Percentiles rank a stretch among this genome's conserved stretches.
phyloP scores from a whole-genome alignment of 1,140 invertebrate genomes.

The Drosophila santomea region DNA sequence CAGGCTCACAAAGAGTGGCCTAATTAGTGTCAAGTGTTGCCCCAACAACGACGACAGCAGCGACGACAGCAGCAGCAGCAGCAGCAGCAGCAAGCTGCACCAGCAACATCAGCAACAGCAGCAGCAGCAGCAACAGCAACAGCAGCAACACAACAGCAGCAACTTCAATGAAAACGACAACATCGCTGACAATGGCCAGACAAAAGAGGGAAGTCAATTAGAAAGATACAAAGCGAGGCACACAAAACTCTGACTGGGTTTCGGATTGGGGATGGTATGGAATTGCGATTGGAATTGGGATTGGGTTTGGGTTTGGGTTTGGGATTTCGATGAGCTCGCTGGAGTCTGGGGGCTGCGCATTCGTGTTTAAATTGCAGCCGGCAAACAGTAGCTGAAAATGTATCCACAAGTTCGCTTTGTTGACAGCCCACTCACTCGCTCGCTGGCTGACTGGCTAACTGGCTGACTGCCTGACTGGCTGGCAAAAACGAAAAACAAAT shows the following conservation, averaged over 20 bases:
- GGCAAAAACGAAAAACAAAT: constrained; percentile 73
- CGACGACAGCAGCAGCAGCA: constrained; percentile 17
- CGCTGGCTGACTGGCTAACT: background rate
- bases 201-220: constrained; percentile 82
- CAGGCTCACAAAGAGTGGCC: constrained; percentile 76
- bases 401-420: constrained; percentile 75
- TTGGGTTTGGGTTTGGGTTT: constrained; percentile 8
- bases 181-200: constrained; percentile 66
- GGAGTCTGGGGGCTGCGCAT: constrained; percentile 8
- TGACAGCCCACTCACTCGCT: constrained; percentile 45
- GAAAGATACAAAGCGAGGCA: constrained; percentile 72
- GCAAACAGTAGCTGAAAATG: constrained; percentile 77
- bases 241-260: constrained; percentile 30
- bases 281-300: constrained; percentile 20
- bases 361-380: constrained; percentile 56
- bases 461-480: background rate
- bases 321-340: constrained; percentile 28
- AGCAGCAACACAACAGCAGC: constrained; percentile 32
- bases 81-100: constrained; percentile 1
- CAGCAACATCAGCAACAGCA: background rate
- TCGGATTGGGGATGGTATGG: constrained; percentile 6
- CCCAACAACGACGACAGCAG: constrained; percentile 51
- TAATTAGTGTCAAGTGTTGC: constrained; percentile 83
- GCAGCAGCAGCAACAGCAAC: constrained; percentile 18
- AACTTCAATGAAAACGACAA: constrained; percentile 75